Percentiles rank a stretch among this genome's conserved stretches.
Evolutionary conservation across 1,140 invertebrate genomes (phyloP).

Genomic region (Heliconius congener): DNA sequence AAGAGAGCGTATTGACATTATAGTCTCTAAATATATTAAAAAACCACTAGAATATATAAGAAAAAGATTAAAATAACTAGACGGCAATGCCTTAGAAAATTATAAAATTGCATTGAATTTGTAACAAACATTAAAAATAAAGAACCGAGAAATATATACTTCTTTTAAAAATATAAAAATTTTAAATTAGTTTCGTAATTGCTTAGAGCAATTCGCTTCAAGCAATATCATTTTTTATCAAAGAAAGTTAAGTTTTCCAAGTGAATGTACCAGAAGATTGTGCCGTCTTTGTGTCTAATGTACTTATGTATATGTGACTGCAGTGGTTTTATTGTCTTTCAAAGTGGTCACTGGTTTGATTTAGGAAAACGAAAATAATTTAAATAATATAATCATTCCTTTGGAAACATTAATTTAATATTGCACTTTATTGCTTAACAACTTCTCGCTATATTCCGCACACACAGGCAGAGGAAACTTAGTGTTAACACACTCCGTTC

Average conservation of each 20-base stretch:
- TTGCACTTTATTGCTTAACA: too few species aligned
- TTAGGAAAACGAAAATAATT: background rate
- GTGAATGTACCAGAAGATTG: slow-evolving; percentile 47
- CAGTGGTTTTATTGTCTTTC: background rate
- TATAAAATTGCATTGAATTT: background rate
- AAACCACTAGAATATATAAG: too few species aligned
- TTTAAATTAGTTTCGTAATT: slow-evolving; percentile 27
- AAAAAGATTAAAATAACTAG: background rate
- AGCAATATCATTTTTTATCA: slow-evolving; percentile 15
- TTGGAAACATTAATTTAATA: too few species aligned
- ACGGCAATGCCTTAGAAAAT: background rate
- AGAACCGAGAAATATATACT: background rate
- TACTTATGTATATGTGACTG: slow-evolving; percentile 5
- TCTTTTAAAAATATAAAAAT: slow-evolving; percentile 11
- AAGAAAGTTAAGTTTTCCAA: slow-evolving; percentile 36
- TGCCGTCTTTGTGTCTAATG: background rate
- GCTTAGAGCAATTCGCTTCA: slow-evolving; percentile 3
- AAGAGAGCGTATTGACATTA: too few species aligned
- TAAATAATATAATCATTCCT: too few species aligned
- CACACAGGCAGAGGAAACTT: background rate
- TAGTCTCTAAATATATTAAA: too few species aligned
- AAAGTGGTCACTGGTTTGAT: background rate
- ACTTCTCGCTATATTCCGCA: too few species aligned
- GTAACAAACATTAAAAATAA: background rate
- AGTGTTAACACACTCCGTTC: background rate